Base-by-base conservation (phyloP, 2,797 vertebrate genomes). In the Moxostoma hubbsi region DNA sequence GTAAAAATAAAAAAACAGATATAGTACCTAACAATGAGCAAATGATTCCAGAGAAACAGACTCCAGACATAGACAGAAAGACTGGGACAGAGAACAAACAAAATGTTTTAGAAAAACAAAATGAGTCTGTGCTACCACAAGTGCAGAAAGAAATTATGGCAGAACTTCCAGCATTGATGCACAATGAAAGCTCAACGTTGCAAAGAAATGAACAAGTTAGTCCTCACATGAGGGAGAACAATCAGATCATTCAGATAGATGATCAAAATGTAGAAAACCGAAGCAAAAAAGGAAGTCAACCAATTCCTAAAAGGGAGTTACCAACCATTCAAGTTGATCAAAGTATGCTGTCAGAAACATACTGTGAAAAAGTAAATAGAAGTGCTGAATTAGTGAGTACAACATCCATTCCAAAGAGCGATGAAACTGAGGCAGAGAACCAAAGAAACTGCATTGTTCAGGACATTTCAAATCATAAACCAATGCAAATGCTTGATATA, bases 231-330 rank as follows among this genome's bases (percentile, higher is more conserved):
- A 82, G 46, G 36, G 71, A 7, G 8, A 24, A 24, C 9, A 75
- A 68, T 54, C 57, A 74, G 43, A 54, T 6, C 5, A 9, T 80
- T 80, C 70, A 85, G 43, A 68, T 46, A 77, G 80, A 80, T 67
- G 84, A 87, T 12, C 81, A 24, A 64, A 53, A 57, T 13, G 46
- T 18, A 55, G 85, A 84, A 50, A 76, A 80, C 9, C 58, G 59
- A 10, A 11, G 83, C 46, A 83, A 80, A 47, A 85, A 77, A 77
- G 85, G 82, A 59, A 80, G 65, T 77, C 16, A 75, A 64, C 59
- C 54, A 16, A 58, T 45, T 65, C 73, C 66, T 76, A 90, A 89
- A 82, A 90, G 88, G 79, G 84, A 89, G 9, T 88, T 89, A 4
- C 89, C 91, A 80, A 88, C 89, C 24, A 65, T 68, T 49, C 64